These are phyloP conservation scores for Nanorana parkeri DNA, from an alignment of 2,113 vertebrate species.

Conservation along the genomic window DNA sequence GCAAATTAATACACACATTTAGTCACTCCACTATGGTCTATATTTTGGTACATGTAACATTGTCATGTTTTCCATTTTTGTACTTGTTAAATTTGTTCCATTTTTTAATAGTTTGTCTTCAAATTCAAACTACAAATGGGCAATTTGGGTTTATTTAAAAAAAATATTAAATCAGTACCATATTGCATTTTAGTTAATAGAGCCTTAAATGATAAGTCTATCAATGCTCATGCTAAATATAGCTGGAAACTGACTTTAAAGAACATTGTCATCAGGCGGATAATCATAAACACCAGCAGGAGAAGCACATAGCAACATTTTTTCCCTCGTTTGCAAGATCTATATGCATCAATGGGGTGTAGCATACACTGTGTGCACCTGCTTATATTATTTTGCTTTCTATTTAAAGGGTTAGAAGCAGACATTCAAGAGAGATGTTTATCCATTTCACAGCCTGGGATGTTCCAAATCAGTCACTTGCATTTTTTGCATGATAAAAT, in stretches of 20 bases:
- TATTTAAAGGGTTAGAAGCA: conserved; percentile 2
- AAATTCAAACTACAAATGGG: too few relatives aligned
- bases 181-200: not conserved
- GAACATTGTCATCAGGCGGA: not conserved
- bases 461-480: conserved; percentile 26
- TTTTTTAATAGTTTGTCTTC: too few relatives aligned
- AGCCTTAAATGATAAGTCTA: not conserved
- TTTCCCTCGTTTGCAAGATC: conserved; percentile 11
- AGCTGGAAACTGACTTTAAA: not conserved
- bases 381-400: conserved; percentile 32
- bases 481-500: conserved; percentile 34
- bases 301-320: not conserved
- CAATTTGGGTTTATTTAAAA: too few relatives aligned
- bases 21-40: too few relatives aligned
- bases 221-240: not conserved
- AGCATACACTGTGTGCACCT: not conserved
- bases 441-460: conserved; percentile 27
- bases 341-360: conserved; percentile 17
- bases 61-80: too few relatives aligned
- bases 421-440: conserved; percentile 16
- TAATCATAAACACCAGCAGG: conserved; percentile 12
- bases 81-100: too few relatives aligned
- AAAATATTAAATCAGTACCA: not conserved
- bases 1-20: too few relatives aligned
- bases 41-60: too few relatives aligned